Percentiles rank a stretch among this genome's conserved stretches.
phyloP scores from a whole-genome alignment of 2,797 vertebrate species.

The Tiaroga cobitis region DNA sequence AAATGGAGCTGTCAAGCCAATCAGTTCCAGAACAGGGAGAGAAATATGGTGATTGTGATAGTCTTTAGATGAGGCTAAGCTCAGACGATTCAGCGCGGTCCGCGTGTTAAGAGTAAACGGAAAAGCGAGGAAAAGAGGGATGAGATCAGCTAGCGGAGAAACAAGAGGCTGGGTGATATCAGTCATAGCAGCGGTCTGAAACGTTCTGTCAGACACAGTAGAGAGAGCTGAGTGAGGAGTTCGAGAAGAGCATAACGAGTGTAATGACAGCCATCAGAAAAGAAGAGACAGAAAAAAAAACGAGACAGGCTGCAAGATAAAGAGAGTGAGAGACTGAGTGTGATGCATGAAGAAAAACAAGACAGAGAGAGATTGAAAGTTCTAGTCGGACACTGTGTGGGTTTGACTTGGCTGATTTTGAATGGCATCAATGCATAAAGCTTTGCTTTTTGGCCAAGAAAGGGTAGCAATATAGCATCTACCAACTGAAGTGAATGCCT shows the following conservation, averaged over 20 bases:
- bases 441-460: not conserved
- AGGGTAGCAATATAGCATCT: not conserved
- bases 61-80: conserved; percentile 18
- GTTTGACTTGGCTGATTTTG: not conserved
- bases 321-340: conserved; percentile 35
- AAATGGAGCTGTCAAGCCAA: conserved; percentile 80
- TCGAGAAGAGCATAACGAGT: conserved; percentile 29
- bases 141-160: not conserved
- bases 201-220: conserved; percentile 38
- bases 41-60: conserved; percentile 43
- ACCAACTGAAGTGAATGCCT: not conserved
- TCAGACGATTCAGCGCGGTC: not conserved
- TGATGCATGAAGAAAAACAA: conserved; percentile 2
- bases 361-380: conserved; percentile 13
- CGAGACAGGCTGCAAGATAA: not conserved
- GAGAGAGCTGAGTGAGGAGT: conserved; percentile 34
- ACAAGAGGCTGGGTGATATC: conserved; percentile 11
- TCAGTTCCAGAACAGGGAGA: conserved; percentile 63
- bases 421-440: not conserved
- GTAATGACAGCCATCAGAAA: conserved; percentile 37
- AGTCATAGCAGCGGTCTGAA: conserved; percentile 23
- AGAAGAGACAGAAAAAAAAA: conserved; percentile 1
- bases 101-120: conserved; percentile 53
- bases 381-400: not conserved
- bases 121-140: conserved; percentile 45